Evolutionary conservation across 2,113 vertebrate species (phyloP).

Genomic region (Toxostoma redivivum): DNA sequence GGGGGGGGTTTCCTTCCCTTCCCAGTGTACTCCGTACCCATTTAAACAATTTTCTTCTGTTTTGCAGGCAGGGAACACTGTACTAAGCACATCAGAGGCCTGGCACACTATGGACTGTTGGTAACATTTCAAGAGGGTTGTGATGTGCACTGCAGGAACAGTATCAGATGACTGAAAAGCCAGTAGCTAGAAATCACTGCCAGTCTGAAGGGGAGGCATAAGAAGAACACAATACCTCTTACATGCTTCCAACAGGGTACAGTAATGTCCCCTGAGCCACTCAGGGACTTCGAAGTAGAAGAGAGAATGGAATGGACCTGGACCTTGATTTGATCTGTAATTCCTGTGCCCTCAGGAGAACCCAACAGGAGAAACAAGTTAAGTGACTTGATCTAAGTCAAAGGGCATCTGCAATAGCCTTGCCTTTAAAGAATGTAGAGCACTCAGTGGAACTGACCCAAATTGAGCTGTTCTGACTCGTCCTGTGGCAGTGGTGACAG

Average conservation of each 20-base stretch:
- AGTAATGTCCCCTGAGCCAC: neutral
- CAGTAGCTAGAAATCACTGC: neutral
- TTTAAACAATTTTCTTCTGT: constrained; percentile 33
- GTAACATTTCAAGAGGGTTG: neutral
- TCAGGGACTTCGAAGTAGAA: rapidly evolving
- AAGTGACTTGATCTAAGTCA: neutral
- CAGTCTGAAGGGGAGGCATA: neutral
- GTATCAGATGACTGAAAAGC: neutral
- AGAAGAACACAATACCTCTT: neutral
- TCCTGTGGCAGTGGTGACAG: neutral
- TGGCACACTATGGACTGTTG: neutral
- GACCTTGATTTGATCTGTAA: neutral
- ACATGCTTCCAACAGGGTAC: neutral
- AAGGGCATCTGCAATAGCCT: neutral
- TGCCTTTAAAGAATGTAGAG: neutral
- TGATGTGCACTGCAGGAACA: neutral
- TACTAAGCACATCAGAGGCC: neutral
- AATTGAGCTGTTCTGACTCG: neutral
- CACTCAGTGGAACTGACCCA: neutral
- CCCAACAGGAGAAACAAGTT: neutral
- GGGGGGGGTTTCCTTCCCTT: neutral
- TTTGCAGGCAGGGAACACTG: neutral
- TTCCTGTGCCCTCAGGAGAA: neutral
- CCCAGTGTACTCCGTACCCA: neutral
- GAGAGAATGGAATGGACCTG: neutral